These are phyloP conservation scores for Mamestra configurata DNA, from an alignment of 1,140 invertebrate genomes.

Conservation along the genomic window DNA sequence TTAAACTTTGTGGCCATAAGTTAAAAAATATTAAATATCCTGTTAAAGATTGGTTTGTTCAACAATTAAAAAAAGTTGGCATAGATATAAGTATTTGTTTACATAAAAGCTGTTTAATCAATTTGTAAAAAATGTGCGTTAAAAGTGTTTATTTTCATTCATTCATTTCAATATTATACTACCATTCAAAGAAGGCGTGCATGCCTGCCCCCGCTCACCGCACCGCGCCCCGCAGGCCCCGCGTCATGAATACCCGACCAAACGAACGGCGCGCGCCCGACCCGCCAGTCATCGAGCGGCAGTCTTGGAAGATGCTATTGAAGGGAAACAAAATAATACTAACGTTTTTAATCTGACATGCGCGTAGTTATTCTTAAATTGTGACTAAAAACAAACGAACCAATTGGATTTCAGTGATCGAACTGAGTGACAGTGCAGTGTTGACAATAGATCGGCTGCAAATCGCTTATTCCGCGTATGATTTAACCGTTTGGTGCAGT, in stretches of 20 bases:
- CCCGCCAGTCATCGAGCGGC: conserved; percentile 85
- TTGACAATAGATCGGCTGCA: conserved; percentile 60
- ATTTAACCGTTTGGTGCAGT: conserved; percentile 80
- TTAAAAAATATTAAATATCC: no score
- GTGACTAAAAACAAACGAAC: conserved; percentile 81
- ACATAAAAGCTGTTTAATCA: neutral
- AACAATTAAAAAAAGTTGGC: no score
- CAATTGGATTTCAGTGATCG: conserved; percentile 82
- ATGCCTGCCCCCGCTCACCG: conserved; percentile 57
- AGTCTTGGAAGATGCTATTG: conserved; percentile 64
- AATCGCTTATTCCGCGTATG: conserved; percentile 68
- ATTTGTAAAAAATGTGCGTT: neutral
- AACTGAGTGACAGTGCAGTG: conserved; percentile 78
- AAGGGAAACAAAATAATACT: conserved; percentile 62
- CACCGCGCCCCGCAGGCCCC: conserved; percentile 52
- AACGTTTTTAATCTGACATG: conserved; percentile 77
- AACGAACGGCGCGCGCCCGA: conserved; percentile 67
- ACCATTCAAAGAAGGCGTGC: conserved; percentile 62
- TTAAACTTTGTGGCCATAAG: no score
- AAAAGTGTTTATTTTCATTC: conserved; percentile 58
- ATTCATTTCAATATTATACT: conserved; percentile 65
- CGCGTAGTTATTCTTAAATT: conserved; percentile 76
- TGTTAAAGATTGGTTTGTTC: no score
- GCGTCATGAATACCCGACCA: conserved; percentile 73
- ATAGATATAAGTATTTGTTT: neutral